Evolutionary conservation across 2,113 vertebrate genomes (phyloP).

Genomic region (Malurus elegans): DNA sequence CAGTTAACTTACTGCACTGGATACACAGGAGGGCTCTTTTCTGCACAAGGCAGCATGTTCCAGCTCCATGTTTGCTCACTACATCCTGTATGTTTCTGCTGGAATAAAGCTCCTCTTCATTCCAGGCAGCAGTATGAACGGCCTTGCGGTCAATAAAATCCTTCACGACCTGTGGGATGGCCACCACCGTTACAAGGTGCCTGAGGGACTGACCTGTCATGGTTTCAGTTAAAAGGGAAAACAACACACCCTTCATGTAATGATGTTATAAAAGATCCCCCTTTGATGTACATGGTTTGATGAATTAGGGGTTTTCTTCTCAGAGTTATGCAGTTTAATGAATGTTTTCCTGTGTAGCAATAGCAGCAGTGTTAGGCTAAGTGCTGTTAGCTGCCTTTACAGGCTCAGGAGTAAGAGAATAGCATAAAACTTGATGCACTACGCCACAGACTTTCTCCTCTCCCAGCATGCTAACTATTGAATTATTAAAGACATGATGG

Average conservation of each 20-base stretch:
- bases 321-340: not conserved
- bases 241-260: not conserved
- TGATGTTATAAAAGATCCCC: not conserved
- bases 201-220: not conserved
- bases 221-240: not conserved
- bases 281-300: not conserved
- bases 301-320: slow-evolving; percentile 10
- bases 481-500: not conserved
- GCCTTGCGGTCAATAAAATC: not conserved
- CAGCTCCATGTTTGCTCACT: not conserved
- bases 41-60: not conserved
- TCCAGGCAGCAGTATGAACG: not conserved
- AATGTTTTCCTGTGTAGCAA: slow-evolving; percentile 5
- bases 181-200: not conserved
- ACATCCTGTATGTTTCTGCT: not conserved
- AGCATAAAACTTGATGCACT: not conserved
- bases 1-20: not conserved
- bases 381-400: not conserved
- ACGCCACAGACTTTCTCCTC: not conserved
- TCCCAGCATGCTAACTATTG: not conserved
- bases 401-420: not conserved
- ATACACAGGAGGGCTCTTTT: not conserved
- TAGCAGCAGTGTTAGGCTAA: slow-evolving; percentile 1
- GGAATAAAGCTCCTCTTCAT: slow-evolving; percentile 25
- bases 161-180: not conserved